Base-by-base conservation (phyloP, 2,113 vertebrate species). In the Hypocryptadius cinnamomeus region DNA sequence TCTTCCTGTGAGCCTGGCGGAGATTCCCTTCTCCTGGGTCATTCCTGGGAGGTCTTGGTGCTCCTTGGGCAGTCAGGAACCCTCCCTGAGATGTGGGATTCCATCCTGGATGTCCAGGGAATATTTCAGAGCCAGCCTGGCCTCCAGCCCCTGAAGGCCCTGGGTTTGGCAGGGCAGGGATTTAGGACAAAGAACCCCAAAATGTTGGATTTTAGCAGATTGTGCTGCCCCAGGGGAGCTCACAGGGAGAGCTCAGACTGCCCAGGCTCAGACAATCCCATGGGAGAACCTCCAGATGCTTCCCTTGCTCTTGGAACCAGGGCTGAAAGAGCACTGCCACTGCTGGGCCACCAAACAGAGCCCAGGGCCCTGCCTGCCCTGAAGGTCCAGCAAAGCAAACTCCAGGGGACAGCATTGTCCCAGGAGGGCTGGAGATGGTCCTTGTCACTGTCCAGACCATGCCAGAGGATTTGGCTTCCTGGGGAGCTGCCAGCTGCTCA, bases 201-300 rank as follows among this genome's bases (percentile, higher is more conserved):
- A 31, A 2, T 0, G 0, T 0, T 59, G 64, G 64, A 44, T 50
- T 85, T 48, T 22, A 40, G n/a, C 47, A 45, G 82, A 14, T 19
- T 19, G 27, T 10, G 24, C 56, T 93, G 70, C 19, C 45, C 28
- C 25, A 37, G n/a, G 9, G 35, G 50, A 87, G 37, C 68, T 87
- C 81, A 6, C 0, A 31, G 63, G 30, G 20, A n/a, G 39, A 25
- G 13, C 69, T 74, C 59, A n/a, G 60, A 45, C 10, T n/a, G 61
- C 39, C 54, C 53, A 50, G 44, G 27, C 31, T 25, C 42, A 30
- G 30, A 30, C 24, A 40, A 57, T 57, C 42, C 50, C 35, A 6
- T 2, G 15, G 37, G 19, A 91, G n/a, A 69, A 30, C 10, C 31
- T 44, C 45, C 48, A 37, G 31, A 6, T 17, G 23, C 21, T 54